Percentiles rank a stretch among this genome's conserved stretches.
phyloP scores from a whole-genome alignment of 1,140 invertebrate species.

The Scaptomyza montana region DNA sequence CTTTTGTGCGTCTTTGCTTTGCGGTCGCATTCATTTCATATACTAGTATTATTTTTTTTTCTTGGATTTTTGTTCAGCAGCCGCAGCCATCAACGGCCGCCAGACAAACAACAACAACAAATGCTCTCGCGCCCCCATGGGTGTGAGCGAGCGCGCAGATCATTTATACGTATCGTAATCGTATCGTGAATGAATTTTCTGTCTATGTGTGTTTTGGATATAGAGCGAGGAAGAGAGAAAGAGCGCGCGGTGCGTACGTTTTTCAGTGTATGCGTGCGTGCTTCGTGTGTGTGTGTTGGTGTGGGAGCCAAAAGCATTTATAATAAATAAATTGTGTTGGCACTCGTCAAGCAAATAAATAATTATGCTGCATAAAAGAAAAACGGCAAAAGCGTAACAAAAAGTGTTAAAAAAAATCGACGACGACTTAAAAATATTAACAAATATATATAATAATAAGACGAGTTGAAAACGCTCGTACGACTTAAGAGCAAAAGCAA shows the following conservation, averaged over 20 bases:
- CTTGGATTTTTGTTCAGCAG: constrained; percentile 64
- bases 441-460: constrained; percentile 10
- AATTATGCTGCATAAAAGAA: constrained; percentile 52
- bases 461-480: constrained; percentile 17
- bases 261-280: constrained; percentile 39
- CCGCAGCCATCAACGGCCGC: constrained; percentile 25
- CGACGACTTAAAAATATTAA: constrained; percentile 22
- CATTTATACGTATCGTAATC: constrained; percentile 69
- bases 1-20: constrained; percentile 73
- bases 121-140: constrained; percentile 45
- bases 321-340: constrained; percentile 50
- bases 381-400: constrained; percentile 47
- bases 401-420: constrained; percentile 38
- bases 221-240: constrained; percentile 16
- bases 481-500: constrained; percentile 26
- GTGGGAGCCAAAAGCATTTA: constrained; percentile 47
- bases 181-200: constrained; percentile 78
- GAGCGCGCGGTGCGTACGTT: constrained; percentile 42
- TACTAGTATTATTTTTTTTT: constrained; percentile 73
- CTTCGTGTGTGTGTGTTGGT: constrained; percentile 37
- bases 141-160: constrained; percentile 70
- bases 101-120: constrained; percentile 31
- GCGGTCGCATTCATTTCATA: constrained; percentile 65
- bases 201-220: constrained; percentile 56
- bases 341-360: constrained; percentile 45